These are phyloP conservation scores for Kryptolebias marmoratus DNA, from an alignment of 2,113 vertebrate genomes.

Conservation along the genomic window DNA sequence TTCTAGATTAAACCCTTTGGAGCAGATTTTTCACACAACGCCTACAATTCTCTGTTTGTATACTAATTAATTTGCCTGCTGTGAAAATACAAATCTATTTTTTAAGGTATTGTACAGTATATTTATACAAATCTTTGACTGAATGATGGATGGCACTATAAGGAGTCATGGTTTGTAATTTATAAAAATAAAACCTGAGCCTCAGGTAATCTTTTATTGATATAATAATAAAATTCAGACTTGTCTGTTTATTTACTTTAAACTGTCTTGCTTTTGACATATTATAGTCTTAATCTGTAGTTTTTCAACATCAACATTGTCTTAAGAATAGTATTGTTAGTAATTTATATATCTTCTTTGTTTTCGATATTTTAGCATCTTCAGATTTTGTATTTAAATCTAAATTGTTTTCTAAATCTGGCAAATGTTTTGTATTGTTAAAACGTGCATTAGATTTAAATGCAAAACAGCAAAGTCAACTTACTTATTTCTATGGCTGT, in stretches of 20 bases:
- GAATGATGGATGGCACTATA: neutral
- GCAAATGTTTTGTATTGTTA: too few relatives aligned
- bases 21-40: constrained; percentile 44
- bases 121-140: neutral
- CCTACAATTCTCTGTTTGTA: constrained; percentile 32
- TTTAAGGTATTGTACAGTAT: neutral
- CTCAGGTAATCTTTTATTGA: too few relatives aligned
- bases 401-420: too few relatives aligned
- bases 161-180: too few relatives aligned
- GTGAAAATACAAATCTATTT: constrained; percentile 4
- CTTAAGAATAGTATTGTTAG: neutral
- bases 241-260: neutral
- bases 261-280: neutral
- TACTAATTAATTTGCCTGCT: constrained; percentile 33
- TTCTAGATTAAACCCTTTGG: constrained; percentile 27
- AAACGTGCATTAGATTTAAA: too few relatives aligned
- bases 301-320: neutral
- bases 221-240: too few relatives aligned
- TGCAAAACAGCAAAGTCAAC: too few relatives aligned
- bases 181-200: too few relatives aligned
- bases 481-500: too few relatives aligned
- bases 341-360: too few relatives aligned
- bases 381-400: too few relatives aligned
- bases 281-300: neutral
- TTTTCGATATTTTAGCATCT: too few relatives aligned